Base-by-base conservation (phyloP, 2,888 invertebrate genomes). In the Magallana nippona region DNA sequence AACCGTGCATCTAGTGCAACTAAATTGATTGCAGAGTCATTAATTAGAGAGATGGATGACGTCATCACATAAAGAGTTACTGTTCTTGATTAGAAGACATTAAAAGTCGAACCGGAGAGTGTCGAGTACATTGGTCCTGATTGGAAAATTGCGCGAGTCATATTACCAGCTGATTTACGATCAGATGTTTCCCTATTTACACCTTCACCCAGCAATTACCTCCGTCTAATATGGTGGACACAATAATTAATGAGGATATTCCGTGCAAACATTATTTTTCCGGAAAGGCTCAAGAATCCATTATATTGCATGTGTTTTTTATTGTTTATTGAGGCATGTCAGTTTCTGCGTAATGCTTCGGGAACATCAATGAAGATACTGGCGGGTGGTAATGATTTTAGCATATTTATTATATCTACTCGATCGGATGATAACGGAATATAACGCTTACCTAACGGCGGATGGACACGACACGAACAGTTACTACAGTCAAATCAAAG, bases 291-390 rank as follows among this genome's bases (percentile, higher is more conserved):
- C 71, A 71, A 71, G 32, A 3, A 15, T 10, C 2, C 71, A 32
- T 71, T 27, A 71, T 27, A 15, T 22, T 32, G 71, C 22, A 71
- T 27, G 27, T 13, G 22, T 71, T 71, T 71, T n/a, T 71, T 71
- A 71, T 71, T 71, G 13, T 71, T 13, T 22, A 22, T 71, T 71
- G 71, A 71, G 22, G 71, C 71, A 71, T 71, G 71, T 71, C 19
- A 62, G 17, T 62, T 71, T 11, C 22, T 22, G 15, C 17, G 22
- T 27, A 22, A 27, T 32, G 32, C 32, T 27, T 27, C 15, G 27
- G 13, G 71, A 17, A 15, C 32, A 44, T 44, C 44, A 44, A 44
- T 44, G 44, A 44, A 44, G 44, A 44, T 44, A 44, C 44, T 5
- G 8, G 44, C 44, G 44, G 44, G 44, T 44, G 44, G 44, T 44